A percentile compares a stretch with the other conserved stretches of the same genome.
phyloP scores from a whole-genome alignment of 1,140 invertebrate genomes.

The Drosophila takahashii region DNA sequence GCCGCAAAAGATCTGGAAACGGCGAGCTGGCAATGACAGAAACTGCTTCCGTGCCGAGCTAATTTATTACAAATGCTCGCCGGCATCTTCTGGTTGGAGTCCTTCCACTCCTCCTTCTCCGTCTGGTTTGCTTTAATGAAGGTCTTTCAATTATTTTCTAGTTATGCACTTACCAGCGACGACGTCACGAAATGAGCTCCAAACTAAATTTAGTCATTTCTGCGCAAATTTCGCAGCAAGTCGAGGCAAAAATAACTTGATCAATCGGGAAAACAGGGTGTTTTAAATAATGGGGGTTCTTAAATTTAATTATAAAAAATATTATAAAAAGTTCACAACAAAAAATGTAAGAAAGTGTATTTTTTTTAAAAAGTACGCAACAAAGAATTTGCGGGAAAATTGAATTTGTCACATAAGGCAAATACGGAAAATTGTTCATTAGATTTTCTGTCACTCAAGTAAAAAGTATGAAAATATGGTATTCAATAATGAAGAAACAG shows the following conservation, averaged over 20 bases:
- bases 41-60: conserved; percentile 58
- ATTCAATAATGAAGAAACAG: no score
- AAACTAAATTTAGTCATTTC: conserved; percentile 44
- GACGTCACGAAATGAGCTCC: conserved; percentile 31
- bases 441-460: no score
- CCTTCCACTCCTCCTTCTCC: neutral
- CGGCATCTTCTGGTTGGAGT: conserved; percentile 28
- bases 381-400: no score
- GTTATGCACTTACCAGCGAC: conserved; percentile 45
- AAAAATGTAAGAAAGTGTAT: no score
- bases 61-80: conserved; percentile 56
- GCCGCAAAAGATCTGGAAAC: conserved; percentile 17
- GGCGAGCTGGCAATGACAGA: conserved; percentile 54
- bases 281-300: no score
- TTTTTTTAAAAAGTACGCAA: no score
- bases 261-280: conserved; percentile 3
- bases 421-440: no score
- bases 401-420: no score
- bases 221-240: conserved; percentile 1
- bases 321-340: no score
- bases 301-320: no score
- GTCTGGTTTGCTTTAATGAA: conserved; percentile 46
- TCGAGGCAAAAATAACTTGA: conserved; percentile 6
- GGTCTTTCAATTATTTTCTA: conserved; percentile 53
- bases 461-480: no score